Evolutionary conservation across 2,797 vertebrate species (phyloP).

Genomic region (Gouania willdenowi): DNA sequence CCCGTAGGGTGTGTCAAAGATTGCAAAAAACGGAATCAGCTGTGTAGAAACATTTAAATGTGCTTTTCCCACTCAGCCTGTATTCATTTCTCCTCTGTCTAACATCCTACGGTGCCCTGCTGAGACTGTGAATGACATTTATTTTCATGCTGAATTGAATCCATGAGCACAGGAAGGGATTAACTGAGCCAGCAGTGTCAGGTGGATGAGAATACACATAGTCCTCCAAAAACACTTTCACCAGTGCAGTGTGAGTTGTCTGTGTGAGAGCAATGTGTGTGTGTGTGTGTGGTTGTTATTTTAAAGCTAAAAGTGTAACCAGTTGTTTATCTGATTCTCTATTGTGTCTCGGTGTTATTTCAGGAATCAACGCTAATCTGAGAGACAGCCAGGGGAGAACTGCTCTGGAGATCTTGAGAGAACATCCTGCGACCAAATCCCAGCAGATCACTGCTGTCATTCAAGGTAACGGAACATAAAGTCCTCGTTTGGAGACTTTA

Average conservation of each 20-base stretch:
- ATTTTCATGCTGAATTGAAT: constrained; percentile 6
- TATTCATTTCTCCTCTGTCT: not conserved
- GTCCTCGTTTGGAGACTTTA: no score
- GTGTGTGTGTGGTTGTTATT: no score
- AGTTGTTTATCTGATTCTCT: not conserved
- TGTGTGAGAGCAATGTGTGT: not conserved
- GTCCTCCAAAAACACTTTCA: not conserved
- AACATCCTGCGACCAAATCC: constrained; percentile 91
- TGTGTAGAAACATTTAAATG: not conserved
- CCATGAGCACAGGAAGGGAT: constrained; percentile 3
- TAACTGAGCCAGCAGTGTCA: not conserved
- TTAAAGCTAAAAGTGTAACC: no score
- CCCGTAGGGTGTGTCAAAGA: no score
- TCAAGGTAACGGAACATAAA: constrained; percentile 82
- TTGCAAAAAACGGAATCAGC: no score
- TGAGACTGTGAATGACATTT: constrained; percentile 4
- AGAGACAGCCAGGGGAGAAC: constrained; percentile 88
- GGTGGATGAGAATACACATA: not conserved
- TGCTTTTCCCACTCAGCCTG: not conserved
- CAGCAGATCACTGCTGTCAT: constrained; percentile 92
- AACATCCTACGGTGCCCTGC: not conserved
- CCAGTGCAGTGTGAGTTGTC: not conserved
- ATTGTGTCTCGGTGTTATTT: constrained; percentile 1
- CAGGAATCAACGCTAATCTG: constrained; percentile 91
- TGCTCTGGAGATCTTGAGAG: constrained; percentile 89